phyloP scores from a whole-genome alignment of 2,888 invertebrate species.

The Netelia virgata region DNA sequence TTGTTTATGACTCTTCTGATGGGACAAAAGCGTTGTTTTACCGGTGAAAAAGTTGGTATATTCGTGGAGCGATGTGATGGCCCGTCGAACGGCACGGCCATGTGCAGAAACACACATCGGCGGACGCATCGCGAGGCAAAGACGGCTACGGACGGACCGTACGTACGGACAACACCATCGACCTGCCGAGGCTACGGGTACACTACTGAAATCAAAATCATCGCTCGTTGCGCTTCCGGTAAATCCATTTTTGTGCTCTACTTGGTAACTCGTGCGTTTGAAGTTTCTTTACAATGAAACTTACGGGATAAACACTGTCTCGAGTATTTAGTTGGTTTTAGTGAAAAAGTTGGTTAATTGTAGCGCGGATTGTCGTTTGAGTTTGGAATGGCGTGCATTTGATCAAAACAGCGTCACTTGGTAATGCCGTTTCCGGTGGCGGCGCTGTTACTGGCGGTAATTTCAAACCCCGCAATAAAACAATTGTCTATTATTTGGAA shows the following conservation, averaged over 20 bases:
- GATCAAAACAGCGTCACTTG: constrained; percentile 55
- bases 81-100: constrained; percentile 81
- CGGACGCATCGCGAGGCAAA: constrained; percentile 80
- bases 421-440: constrained; percentile 29
- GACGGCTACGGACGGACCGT: constrained; percentile 81
- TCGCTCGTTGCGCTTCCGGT: constrained; percentile 51
- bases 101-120: constrained; percentile 83
- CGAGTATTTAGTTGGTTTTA: background rate
- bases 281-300: background rate
- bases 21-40: constrained; percentile 72
- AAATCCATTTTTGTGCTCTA: constrained; percentile 1
- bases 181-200: constrained; percentile 75
- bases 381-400: constrained; percentile 41
- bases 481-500: background rate
- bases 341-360: constrained; percentile 13
- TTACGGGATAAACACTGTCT: background rate
- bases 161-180: constrained; percentile 80
- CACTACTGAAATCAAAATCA: constrained; percentile 68
- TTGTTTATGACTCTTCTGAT: constrained; percentile 23
- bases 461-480: background rate
- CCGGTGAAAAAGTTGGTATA: constrained; percentile 76
- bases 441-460: constrained; percentile 54
- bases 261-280: background rate
- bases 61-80: constrained; percentile 76
- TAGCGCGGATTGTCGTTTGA: background rate